Evolutionary conservation across 2,888 invertebrate genomes (phyloP), one percentile per base, ranked within the genome.

Genomic region (Molorchus minor): DNA sequence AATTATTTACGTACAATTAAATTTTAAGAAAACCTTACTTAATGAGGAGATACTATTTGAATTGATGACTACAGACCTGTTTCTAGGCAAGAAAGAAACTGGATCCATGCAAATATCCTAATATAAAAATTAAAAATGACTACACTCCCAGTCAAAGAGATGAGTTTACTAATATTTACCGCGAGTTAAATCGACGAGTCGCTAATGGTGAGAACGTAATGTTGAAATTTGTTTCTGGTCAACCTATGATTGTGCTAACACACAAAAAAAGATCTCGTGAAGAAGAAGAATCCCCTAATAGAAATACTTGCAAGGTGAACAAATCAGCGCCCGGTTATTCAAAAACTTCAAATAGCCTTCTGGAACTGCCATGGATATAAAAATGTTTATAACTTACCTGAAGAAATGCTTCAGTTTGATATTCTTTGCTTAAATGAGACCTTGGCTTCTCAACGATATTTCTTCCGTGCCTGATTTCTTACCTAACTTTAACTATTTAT

Each of bases 281-380:
- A 38, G 16, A 38, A 15, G 38, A 8, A 7, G 38, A 12, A 13
- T 38, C 38, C 3, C 38, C 38, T 25, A n/a, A n/a, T n/a, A n/a
- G n/a, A 33, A 33, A 33, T 13, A 3, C 3, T 33, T n/a, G 29
- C 19, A 29, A 46, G 30, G 17, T 46, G 10, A 46, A 3, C 1
- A 46, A 46, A 15, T 1, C 17, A 1, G 3, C 3, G 1, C 3
- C 29, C 12, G 19, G 33, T 7, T 46, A 12, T 36, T 30, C 49
- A 33, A 56, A 44, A 33, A 36, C 40, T 46, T n/a, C 12, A 8
- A 44, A 13, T 29, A 38, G 30, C 17, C 4, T 45, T 47, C 51
- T 58, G 41, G 21, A 35, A 38, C 8, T 54, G 7, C 13, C 46
- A 40, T 12, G 29, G 36, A 17, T 15, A 46, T 30, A 15, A 13